phyloP scores from a whole-genome alignment of 2,113 vertebrate genomes.

The Lipophrys pholis region DNA sequence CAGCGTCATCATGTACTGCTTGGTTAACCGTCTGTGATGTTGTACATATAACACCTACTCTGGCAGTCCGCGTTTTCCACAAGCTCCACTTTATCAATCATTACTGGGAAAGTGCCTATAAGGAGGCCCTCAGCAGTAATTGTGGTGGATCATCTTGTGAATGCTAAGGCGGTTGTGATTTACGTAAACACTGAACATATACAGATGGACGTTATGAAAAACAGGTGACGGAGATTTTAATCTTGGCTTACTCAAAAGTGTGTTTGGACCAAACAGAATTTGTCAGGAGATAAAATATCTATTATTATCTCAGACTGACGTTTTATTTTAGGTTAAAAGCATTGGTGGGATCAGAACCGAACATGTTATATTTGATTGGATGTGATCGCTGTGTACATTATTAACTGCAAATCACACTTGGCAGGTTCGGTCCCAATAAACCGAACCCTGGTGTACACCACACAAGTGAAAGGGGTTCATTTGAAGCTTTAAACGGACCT shows the following conservation, averaged over 20 bases:
- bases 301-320: neutral
- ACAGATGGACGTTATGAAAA: slow-evolving; percentile 64
- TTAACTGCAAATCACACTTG: too few relatives aligned
- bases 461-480: too few relatives aligned
- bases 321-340: too few relatives aligned
- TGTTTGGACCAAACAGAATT: neutral
- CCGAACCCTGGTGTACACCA: too few relatives aligned
- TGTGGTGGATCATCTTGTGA: slow-evolving; percentile 47
- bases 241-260: slow-evolving; percentile 19
- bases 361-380: too few relatives aligned
- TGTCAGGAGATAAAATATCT: neutral
- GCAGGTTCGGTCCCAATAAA: too few relatives aligned
- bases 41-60: slow-evolving; percentile 57
- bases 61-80: slow-evolving; percentile 57
- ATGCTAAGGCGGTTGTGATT: slow-evolving; percentile 47
- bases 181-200: slow-evolving; percentile 58
- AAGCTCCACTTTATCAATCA: slow-evolving; percentile 68
- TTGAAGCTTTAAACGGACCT: too few relatives aligned
- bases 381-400: too few relatives aligned
- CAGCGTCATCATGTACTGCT: slow-evolving; percentile 32
- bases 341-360: too few relatives aligned
- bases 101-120: slow-evolving; percentile 40
- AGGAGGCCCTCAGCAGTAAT: slow-evolving; percentile 47
- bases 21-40: slow-evolving; percentile 56
- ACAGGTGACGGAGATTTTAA: slow-evolving; percentile 47